These are phyloP conservation scores for Ptilorrhoa leucosticta DNA, from an alignment of 2,113 vertebrate species.

Conservation along the genomic window DNA sequence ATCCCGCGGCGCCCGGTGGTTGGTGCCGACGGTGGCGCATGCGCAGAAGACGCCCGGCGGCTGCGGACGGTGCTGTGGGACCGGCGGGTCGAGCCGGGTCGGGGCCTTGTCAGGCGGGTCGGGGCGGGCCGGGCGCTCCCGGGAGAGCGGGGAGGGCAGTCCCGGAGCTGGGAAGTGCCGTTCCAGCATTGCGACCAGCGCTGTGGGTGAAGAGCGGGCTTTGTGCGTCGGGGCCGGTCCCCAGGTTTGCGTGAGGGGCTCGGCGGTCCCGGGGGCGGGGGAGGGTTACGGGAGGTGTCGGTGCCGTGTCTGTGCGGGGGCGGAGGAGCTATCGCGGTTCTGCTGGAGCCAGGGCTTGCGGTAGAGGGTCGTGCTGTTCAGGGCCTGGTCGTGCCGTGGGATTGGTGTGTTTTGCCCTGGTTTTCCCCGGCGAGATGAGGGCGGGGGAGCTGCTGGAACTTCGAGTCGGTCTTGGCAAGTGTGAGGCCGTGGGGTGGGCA, in stretches of 20 bases:
- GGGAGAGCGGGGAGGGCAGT: background rate
- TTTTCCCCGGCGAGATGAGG: rapidly evolving
- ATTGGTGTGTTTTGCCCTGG: background rate
- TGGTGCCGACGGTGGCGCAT: background rate
- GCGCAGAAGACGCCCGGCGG: background rate
- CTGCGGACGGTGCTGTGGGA: rapidly evolving
- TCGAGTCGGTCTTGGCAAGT: rapidly evolving
- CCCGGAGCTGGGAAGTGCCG: background rate
- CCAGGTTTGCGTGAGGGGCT: background rate
- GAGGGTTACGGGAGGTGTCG: too few relatives aligned
- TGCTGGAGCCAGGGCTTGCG: background rate
- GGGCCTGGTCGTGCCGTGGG: background rate
- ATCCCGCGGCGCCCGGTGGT: background rate
- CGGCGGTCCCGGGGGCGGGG: background rate
- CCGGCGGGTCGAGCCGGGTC: background rate
- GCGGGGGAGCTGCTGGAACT: rapidly evolving
- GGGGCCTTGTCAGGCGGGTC: background rate
- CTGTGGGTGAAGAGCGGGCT: background rate
- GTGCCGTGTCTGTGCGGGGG: background rate
- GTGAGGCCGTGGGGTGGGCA: background rate
- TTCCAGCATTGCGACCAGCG: background rate
- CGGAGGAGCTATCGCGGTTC: background rate
- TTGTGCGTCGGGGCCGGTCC: background rate
- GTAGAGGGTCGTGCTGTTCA: background rate
- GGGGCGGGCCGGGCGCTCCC: background rate